These are phyloP conservation scores for Lymantria dispar DNA, from an alignment of 2,888 invertebrate species.

Conservation along the genomic window DNA sequence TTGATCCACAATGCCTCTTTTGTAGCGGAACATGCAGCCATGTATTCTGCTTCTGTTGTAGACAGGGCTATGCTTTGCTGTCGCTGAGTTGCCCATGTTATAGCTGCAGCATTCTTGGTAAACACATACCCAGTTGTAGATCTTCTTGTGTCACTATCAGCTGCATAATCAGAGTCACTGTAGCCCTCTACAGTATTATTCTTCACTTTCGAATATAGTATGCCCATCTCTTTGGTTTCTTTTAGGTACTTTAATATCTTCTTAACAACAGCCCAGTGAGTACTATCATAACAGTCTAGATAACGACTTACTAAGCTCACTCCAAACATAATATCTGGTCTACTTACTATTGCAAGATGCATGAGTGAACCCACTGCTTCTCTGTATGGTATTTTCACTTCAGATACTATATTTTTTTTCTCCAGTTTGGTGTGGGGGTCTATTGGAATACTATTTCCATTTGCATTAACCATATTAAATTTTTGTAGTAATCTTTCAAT, in stretches of 20 bases:
- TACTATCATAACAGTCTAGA: slow-evolving; percentile 8
- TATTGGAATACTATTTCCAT: slow-evolving; percentile 5
- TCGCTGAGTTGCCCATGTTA: slow-evolving; percentile 11
- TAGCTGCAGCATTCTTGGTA: slow-evolving; percentile 10
- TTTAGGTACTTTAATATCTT: slow-evolving; percentile 12
- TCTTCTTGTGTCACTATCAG: slow-evolving; percentile 8
- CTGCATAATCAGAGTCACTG: slow-evolving; percentile 23
- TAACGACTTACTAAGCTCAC: slow-evolving; percentile 21
- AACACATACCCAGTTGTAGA: slow-evolving; percentile 14
- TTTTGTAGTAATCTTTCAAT: slow-evolving; percentile 7
- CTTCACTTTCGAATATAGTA: background rate
- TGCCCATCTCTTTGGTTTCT: slow-evolving; percentile 4
- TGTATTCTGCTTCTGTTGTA: slow-evolving; percentile 11
- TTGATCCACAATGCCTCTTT: slow-evolving; percentile 5
- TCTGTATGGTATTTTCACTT: slow-evolving; percentile 15
- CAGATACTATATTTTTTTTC: background rate
- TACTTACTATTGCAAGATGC: slow-evolving; percentile 11
- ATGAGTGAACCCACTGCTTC: slow-evolving; percentile 11
- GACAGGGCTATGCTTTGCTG: slow-evolving; percentile 12
- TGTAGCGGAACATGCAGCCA: slow-evolving; percentile 8
- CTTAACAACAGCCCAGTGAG: slow-evolving; percentile 18
- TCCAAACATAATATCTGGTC: slow-evolving; percentile 22
- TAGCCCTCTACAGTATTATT: slow-evolving; percentile 7
- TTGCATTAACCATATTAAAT: slow-evolving; percentile 6
- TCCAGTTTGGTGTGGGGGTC: slow-evolving; percentile 7